A percentile compares a stretch with the other conserved stretches of the same genome.
Conservation (phyloP, 2,113 vertebrate species). For the Ibidorhyncha struthersii region DNA sequence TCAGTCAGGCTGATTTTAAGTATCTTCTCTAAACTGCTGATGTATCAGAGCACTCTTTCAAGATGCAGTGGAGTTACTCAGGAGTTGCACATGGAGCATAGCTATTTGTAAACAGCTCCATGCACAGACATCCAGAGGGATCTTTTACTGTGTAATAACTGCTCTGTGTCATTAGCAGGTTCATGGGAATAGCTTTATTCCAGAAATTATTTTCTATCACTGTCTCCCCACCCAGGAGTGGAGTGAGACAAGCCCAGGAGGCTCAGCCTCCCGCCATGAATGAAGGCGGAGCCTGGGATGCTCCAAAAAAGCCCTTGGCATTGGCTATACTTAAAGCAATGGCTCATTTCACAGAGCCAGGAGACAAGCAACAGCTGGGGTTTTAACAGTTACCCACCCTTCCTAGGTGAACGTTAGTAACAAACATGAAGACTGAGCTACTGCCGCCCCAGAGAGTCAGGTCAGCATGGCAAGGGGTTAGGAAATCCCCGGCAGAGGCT, state of each 20-base stretch:
- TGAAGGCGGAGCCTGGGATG: background rate
- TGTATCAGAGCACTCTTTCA: background rate
- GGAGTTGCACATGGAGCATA: background rate
- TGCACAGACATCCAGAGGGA: background rate
- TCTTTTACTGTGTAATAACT: background rate
- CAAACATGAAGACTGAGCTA: background rate
- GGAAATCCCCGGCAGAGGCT: background rate
- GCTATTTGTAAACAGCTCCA: background rate
- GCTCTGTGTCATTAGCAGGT: background rate
- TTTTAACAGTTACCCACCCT: background rate
- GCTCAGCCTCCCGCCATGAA: background rate
- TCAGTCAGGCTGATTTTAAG: background rate
- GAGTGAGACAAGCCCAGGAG: background rate
- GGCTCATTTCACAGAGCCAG: background rate
- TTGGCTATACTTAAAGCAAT: background rate
- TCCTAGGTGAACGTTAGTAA: background rate
- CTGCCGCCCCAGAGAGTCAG: background rate
- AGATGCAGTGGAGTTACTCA: background rate
- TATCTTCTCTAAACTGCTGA: background rate
- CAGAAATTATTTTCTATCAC: background rate
- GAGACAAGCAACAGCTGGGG: background rate
- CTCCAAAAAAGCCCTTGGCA: background rate
- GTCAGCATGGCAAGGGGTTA: accelerated
- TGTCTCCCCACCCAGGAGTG: background rate
- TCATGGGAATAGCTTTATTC: background rate